Percentiles rank a stretch among this genome's conserved stretches.
phyloP scores from a whole-genome alignment of 2,113 vertebrate species.

The rabbit (Oryctolagus cuniculus) region DNA sequence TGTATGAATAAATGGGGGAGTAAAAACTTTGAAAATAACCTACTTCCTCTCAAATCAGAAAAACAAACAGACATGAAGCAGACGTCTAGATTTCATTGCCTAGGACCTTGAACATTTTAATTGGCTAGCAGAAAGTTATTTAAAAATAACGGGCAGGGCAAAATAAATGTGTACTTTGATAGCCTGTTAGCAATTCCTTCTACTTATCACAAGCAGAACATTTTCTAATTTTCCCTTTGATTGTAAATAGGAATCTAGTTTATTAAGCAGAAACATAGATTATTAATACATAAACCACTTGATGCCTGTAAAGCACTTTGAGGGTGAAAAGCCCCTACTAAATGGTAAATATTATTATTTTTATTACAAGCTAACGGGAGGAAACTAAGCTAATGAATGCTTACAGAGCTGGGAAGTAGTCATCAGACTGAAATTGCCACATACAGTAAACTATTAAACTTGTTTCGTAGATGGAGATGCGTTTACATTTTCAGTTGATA shows the following conservation, averaged over 20 bases:
- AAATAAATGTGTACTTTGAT: constrained; percentile 81
- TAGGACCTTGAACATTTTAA: constrained; percentile 69
- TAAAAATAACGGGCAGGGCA: constrained; percentile 86
- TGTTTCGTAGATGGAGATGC: constrained; percentile 76
- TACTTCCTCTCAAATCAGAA: constrained; percentile 83
- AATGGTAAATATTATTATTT: constrained; percentile 85
- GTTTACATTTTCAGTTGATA: constrained; percentile 77
- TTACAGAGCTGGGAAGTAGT: constrained; percentile 82
- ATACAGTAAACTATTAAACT: constrained; percentile 76
- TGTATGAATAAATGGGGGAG: constrained; percentile 32
- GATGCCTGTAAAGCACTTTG: constrained; percentile 77
- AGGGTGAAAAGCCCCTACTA: constrained; percentile 77
- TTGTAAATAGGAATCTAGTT: constrained; percentile 85
- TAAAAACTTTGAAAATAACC: constrained; percentile 19
- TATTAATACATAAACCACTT: constrained; percentile 83
- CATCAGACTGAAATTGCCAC: constrained; percentile 79
- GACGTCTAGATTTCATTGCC: constrained; percentile 76
- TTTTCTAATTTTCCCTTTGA: constrained; percentile 83
- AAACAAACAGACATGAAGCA: constrained; percentile 81
- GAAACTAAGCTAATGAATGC: constrained; percentile 81
- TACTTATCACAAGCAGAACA: constrained; percentile 75
- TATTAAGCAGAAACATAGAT: constrained; percentile 86
- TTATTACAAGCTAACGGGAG: constrained; percentile 81
- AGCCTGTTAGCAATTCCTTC: constrained; percentile 77
- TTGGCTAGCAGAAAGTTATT: constrained; percentile 83